Evolutionary conservation across 2,797 vertebrate species (phyloP), one percentile per base, ranked within the genome.

Genomic region (Myripristis jacobus): DNA sequence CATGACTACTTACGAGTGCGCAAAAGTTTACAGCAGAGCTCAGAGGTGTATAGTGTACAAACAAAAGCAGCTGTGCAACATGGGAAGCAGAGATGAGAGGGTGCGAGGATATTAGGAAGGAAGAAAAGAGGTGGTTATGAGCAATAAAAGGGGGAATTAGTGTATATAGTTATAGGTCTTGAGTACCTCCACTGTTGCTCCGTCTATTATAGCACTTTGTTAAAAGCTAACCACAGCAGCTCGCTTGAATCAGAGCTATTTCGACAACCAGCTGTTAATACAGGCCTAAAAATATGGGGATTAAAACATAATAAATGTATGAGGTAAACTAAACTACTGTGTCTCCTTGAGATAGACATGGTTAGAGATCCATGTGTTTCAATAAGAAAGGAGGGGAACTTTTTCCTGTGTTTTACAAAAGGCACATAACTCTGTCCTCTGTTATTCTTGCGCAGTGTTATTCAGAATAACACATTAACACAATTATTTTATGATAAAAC

Each of bases 351-450:
- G 10, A 65, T 4, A 47, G 27, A 34, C 41, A 64, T 31, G 51
- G 7, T 4, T 6, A n/a, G 21, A 48, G 24, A 58, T 8, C 4
- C 34, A 36, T 6, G 41, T 34, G 34, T 62, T 78, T 51, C 31
- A 36, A 73, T n/a, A 44, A 22, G 9, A 73, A 78, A 63, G 43
- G 66, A n/a, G n/a, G n/a, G 36, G 29, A 78, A 21, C 63, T 51
- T 7, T 58, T 24, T 46, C 2, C 41, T 12, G 29, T 55, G 36
- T n/a, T n/a, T n/a, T n/a, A n/a, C n/a, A n/a, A n/a, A n/a, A n/a
- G n/a, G n/a, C n/a, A n/a, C n/a, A n/a, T n/a, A n/a, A n/a, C n/a
- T n/a, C n/a, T n/a, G n/a, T n/a, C n/a, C n/a, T n/a, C n/a, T n/a
- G n/a, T n/a, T n/a, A n/a, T n/a, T n/a, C n/a, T n/a, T n/a, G n/a